Evolutionary conservation across 2,113 vertebrate genomes (phyloP), one percentile per base, ranked within the genome.

Genomic region (Steatornis caripensis): DNA sequence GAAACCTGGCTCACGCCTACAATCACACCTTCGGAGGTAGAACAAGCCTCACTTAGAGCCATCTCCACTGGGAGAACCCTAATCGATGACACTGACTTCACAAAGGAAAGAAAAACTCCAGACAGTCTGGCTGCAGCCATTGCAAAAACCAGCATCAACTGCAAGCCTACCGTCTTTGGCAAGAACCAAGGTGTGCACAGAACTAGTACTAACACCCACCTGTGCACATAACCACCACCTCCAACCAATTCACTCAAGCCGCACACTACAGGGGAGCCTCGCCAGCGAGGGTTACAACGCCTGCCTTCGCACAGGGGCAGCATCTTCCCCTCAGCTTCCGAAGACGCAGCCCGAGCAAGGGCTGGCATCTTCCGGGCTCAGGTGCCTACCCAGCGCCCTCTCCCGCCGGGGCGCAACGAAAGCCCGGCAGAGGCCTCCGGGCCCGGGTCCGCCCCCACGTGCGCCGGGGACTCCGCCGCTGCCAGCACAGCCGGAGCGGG

Each of bases 271-370:
- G 16, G 27, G 6, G 10, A 36, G 29, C 53, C 58, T 29, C 15
- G 3, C 4, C 3, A 8, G 24, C 11, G 27, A 32, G 15, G 34
- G 22, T 32, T 4, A 11, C 15, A 8, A 21, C 7, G 16, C 3
- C 37, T 11, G 30, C 21, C 21, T 10, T 3, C 8, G 10, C 4
- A 4, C 23, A 5, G 22, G 17, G 43, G 15, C 43, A 27, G n/a
- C 0, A 5, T 7, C n/a, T 15, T 9, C 26, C 58, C 12, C 6
- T 10, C 19, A 2, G 12, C 1, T 7, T 24, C 23, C 2, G 11
- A 37, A 22, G 19, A 10, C 11, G 43, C 8, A 39, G 23, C 57
- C n/a, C 2, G 15, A 7, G 4, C 29, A 20, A 15, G 8, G 10
- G 10, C 54, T 6, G 20, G 21, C 5, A 12, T 15, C 45, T 9